phyloP scores from a whole-genome alignment of 2,888 invertebrate genomes.

The Apeira syringaria region DNA sequence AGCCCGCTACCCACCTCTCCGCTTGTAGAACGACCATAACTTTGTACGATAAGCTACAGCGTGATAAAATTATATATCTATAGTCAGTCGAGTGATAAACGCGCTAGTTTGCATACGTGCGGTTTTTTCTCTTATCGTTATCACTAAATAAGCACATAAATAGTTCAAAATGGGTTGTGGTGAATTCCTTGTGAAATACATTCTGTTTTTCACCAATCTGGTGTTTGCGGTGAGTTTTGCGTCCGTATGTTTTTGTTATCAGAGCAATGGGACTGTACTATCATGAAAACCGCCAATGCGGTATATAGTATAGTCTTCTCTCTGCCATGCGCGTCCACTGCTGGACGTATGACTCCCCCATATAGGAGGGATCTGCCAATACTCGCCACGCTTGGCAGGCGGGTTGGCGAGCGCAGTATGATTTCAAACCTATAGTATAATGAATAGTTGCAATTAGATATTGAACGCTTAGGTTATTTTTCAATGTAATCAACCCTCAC shows the following conservation, averaged over 20 bases:
- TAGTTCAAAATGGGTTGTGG: conserved; percentile 85
- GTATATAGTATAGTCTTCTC: too few relatives aligned
- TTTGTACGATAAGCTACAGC: neutral
- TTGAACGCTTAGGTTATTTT: too few relatives aligned
- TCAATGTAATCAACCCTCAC: too few relatives aligned
- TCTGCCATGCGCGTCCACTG: too few relatives aligned
- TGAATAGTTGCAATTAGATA: too few relatives aligned
- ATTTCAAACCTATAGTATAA: too few relatives aligned
- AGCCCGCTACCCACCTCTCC: neutral
- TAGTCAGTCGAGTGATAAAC: conserved; percentile 29
- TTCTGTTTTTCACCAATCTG: conserved; percentile 90
- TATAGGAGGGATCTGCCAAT: too few relatives aligned
- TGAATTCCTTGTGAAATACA: conserved; percentile 89
- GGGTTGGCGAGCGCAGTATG: too few relatives aligned
- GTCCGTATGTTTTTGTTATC: neutral
- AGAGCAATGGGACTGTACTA: too few relatives aligned
- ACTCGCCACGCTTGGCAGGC: too few relatives aligned
- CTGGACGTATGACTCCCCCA: too few relatives aligned
- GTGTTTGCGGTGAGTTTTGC: conserved; percentile 88
- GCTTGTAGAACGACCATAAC: conserved; percentile 1
- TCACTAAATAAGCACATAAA: conserved; percentile 14
- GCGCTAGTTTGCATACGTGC: conserved; percentile 12
- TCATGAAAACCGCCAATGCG: too few relatives aligned
- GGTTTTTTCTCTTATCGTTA: conserved; percentile 12
- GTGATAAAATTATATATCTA: conserved; percentile 6